Evolutionary conservation across 2,888 invertebrate genomes (phyloP).

Genomic region (Orthosia gracilis): DNA sequence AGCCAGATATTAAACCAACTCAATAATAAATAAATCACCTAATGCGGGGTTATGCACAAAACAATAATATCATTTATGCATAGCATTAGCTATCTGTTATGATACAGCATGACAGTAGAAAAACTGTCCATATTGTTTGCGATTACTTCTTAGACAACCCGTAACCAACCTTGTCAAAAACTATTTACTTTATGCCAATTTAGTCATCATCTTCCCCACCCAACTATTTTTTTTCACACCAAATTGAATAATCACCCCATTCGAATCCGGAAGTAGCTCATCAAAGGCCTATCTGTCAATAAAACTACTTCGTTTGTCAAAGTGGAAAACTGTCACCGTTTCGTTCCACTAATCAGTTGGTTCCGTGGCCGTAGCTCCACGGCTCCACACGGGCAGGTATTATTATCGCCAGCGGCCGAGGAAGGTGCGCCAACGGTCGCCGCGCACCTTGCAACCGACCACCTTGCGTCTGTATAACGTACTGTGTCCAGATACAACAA

Average conservation of each 20-base stretch:
- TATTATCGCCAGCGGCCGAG: slow-evolving; percentile 74
- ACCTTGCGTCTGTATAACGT: slow-evolving; percentile 87
- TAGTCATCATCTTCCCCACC: slow-evolving; percentile 28
- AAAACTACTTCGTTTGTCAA: slow-evolving; percentile 61
- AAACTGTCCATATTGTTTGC: background rate
- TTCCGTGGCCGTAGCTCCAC: slow-evolving; percentile 77
- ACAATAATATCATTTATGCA: background rate
- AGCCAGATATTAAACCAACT: background rate
- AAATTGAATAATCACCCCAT: slow-evolving; percentile 56
- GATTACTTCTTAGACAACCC: background rate
- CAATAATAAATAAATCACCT: no score
- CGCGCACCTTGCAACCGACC: slow-evolving; percentile 85
- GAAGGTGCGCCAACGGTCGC: slow-evolving; percentile 87
- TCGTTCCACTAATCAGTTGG: slow-evolving; percentile 85
- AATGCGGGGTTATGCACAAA: background rate
- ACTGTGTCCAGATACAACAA: slow-evolving; percentile 82
- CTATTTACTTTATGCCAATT: slow-evolving; percentile 25
- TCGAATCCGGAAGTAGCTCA: slow-evolving; percentile 53
- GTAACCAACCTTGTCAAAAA: background rate
- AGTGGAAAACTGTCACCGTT: slow-evolving; percentile 70
- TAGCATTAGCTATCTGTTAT: background rate
- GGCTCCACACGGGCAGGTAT: slow-evolving; percentile 69
- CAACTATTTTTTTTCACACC: slow-evolving; percentile 27
- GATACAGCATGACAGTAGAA: background rate
- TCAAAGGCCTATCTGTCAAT: slow-evolving; percentile 56